These are phyloP conservation scores for Urophycis tenuis DNA, from an alignment of 2,797 vertebrate genomes.

Conservation along the genomic window DNA sequence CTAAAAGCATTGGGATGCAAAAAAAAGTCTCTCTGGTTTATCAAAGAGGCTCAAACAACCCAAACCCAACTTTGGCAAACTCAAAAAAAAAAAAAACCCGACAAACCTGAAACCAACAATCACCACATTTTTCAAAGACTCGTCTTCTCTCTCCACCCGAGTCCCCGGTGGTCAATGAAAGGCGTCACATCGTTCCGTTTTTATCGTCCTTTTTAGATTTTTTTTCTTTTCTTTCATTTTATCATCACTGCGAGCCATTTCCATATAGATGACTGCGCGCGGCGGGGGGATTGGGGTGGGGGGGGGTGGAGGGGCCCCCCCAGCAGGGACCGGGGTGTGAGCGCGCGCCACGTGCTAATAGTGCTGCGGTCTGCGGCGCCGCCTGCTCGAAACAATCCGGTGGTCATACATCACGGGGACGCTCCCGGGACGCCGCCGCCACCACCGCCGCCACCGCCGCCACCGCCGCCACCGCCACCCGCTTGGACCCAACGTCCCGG, in stretches of 20 bases:
- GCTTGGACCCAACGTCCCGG: constrained; percentile 18
- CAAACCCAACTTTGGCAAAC: not conserved
- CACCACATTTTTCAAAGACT: constrained; percentile 1
- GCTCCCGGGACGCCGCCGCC: not conserved
- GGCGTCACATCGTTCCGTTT: constrained; percentile 9
- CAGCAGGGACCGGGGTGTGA: constrained; percentile 35
- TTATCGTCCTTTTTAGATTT: no score
- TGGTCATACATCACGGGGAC: constrained; percentile 21
- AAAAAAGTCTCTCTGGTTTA: not conserved
- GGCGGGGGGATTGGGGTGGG: constrained; percentile 21
- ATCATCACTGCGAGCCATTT: constrained; percentile 57
- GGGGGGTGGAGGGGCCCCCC: constrained; percentile 22
- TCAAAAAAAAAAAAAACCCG: no score
- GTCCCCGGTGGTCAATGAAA: constrained; percentile 23
- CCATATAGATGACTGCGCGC: constrained; percentile 56
- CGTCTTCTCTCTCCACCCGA: constrained; percentile 15
- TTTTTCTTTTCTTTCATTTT: no score
- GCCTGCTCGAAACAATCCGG: constrained; percentile 16
- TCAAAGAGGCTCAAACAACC: not conserved
- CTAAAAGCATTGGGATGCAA: not conserved
- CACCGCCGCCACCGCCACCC: no score
- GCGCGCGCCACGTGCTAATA: constrained; percentile 32
- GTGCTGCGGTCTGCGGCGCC: constrained; percentile 21
- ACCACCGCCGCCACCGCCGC: no score
- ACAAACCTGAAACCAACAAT: constrained; percentile 10